These are phyloP conservation scores for Brenthis hecate DNA, from an alignment of 2,888 invertebrate species.

Conservation along the genomic window DNA sequence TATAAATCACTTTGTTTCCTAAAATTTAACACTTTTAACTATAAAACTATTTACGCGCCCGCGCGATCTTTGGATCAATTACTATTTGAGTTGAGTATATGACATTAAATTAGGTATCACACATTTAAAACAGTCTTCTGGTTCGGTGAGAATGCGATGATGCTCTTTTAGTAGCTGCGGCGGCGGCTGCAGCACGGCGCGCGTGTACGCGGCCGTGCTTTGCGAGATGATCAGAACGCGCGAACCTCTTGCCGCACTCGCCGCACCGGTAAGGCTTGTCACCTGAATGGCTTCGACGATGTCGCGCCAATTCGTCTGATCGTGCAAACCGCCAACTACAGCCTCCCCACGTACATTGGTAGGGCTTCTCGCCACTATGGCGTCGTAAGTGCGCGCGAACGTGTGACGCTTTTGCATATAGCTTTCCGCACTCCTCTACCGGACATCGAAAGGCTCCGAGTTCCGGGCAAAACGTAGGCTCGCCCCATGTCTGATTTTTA, in stretches of 20 bases:
- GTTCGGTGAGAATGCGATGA: conserved; percentile 48
- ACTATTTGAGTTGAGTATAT: neutral
- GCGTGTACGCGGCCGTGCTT: conserved; percentile 95
- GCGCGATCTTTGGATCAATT: conserved; percentile 33
- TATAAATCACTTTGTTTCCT: neutral
- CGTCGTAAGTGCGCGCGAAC: conserved; percentile 93
- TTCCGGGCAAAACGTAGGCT: conserved; percentile 70
- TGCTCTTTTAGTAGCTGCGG: conserved; percentile 51
- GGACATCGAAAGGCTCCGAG: conserved; percentile 86
- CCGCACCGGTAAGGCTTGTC: conserved; percentile 96
- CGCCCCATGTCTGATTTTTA: conserved; percentile 64
- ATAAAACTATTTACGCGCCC: conserved; percentile 28
- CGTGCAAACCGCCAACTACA: conserved; percentile 97
- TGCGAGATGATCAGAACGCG: conserved; percentile 95
- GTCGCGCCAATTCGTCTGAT: conserved; percentile 96
- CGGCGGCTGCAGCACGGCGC: conserved; percentile 77
- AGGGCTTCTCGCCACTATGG: conserved; percentile 92
- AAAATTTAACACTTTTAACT: conserved; percentile 8
- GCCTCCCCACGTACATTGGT: conserved; percentile 88
- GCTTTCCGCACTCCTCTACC: conserved; percentile 87
- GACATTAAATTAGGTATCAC: conserved; percentile 17
- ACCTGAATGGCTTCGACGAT: conserved; percentile 96
- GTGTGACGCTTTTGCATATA: conserved; percentile 95
- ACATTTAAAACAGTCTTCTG: conserved; percentile 57
- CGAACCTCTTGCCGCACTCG: conserved; percentile 94